Percentiles rank a stretch among this genome's conserved stretches.
Conservation (phyloP, 2,888 invertebrate genomes). For the Pelosia muscerda region DNA sequence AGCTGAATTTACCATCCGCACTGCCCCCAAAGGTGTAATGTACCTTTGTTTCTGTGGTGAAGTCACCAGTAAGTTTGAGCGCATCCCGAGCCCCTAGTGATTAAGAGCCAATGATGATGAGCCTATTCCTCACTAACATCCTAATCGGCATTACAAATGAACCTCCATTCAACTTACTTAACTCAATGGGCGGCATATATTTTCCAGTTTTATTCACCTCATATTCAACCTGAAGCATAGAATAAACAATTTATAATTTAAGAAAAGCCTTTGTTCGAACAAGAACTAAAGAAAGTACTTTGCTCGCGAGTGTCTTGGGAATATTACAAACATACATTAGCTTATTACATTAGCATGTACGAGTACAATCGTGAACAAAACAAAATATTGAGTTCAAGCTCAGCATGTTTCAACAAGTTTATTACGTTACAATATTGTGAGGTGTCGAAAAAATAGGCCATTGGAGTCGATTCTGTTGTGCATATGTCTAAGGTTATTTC, state of each 20-base stretch:
- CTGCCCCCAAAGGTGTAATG: no score
- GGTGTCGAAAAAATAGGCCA: constrained; percentile 28
- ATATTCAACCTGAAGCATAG: not conserved
- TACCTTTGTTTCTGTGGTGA: no score
- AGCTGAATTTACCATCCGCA: no score
- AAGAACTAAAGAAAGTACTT: constrained; percentile 32
- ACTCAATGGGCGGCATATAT: not conserved
- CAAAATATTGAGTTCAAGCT: constrained; percentile 31
- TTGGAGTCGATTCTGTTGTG: not conserved
- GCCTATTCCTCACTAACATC: no score
- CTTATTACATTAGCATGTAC: constrained; percentile 49
- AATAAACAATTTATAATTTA: not conserved
- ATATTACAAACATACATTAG: constrained; percentile 37
- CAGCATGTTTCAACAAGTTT: constrained; percentile 23
- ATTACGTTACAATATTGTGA: constrained; percentile 11
- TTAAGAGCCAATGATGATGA: no score
- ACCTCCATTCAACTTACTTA: not conserved
- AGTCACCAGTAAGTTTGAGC: no score
- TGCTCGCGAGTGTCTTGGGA: constrained; percentile 18
- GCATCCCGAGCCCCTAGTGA: no score
- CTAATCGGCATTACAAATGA: no score
- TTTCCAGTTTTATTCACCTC: not conserved
- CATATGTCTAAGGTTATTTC: not conserved
- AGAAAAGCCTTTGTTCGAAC: not conserved
- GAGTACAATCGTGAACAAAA: constrained; percentile 36